These are phyloP conservation scores for Mythimna loreyi DNA, from an alignment of 2,888 invertebrate genomes.

Conservation along the genomic window DNA sequence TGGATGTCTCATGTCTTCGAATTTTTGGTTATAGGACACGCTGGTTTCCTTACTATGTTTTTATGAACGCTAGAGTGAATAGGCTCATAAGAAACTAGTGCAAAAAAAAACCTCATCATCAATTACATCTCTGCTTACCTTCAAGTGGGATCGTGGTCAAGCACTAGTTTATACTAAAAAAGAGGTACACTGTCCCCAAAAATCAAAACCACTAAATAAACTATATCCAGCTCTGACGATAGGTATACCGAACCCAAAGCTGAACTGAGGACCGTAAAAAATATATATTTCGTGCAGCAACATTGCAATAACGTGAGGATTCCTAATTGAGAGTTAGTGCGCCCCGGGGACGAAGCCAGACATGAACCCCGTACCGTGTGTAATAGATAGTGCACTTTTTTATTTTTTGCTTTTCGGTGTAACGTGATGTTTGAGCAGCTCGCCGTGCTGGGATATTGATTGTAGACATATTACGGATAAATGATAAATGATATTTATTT, in stretches of 20 bases:
- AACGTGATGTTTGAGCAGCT: conserved; percentile 14
- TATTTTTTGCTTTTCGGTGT: conserved; percentile 40
- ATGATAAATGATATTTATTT: too few relatives aligned
- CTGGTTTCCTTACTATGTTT: too few relatives aligned
- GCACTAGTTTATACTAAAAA: too few relatives aligned
- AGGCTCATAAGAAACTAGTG: too few relatives aligned
- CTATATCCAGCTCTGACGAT: not conserved
- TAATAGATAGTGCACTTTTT: conserved; percentile 68
- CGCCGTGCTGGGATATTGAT: conserved; percentile 15
- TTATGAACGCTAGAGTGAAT: too few relatives aligned
- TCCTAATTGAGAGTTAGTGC: conserved; percentile 88
- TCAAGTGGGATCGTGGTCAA: too few relatives aligned
- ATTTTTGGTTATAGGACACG: too few relatives aligned
- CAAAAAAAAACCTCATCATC: too few relatives aligned
- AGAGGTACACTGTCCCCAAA: not conserved
- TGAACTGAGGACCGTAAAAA: conserved; percentile 52
- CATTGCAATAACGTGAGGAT: conserved; percentile 70
- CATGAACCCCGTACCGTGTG: conserved; percentile 51
- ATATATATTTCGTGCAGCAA: conserved; percentile 75
- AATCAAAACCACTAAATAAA: conserved; percentile 31
- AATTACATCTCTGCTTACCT: too few relatives aligned
- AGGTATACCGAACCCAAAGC: conserved; percentile 21
- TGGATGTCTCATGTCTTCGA: too few relatives aligned
- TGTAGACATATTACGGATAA: not conserved
- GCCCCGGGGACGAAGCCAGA: conserved; percentile 72